Percentiles rank a stretch among this genome's conserved stretches.
Conservation (phyloP, 2,888 invertebrate genomes). For the Torymus aiolomorphi region DNA sequence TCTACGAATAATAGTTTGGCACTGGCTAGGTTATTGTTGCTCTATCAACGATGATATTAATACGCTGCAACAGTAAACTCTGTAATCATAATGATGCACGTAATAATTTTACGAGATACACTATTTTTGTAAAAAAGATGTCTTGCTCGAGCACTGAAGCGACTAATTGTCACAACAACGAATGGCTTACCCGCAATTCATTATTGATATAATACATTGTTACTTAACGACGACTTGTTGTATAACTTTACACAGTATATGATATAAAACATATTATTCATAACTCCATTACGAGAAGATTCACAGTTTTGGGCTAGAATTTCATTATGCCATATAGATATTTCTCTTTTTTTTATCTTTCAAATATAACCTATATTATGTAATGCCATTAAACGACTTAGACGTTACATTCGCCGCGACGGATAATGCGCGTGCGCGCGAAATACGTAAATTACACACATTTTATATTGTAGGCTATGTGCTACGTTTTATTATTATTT, state of each 20-base stretch:
- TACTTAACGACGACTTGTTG: slow-evolving; percentile 4
- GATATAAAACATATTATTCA: slow-evolving; percentile 43
- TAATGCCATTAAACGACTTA: neutral
- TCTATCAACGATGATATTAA: neutral
- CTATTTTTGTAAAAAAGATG: slow-evolving; percentile 14
- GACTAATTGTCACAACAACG: slow-evolving; percentile 4
- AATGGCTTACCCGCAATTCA: neutral
- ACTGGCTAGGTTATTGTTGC: too few species aligned
- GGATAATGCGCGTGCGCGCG: too few species aligned
- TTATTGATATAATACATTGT: slow-evolving; percentile 36
- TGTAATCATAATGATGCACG: neutral
- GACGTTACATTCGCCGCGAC: neutral
- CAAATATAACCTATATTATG: slow-evolving; percentile 16
- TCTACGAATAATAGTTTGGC: too few species aligned
- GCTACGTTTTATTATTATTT: neutral
- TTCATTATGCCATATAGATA: slow-evolving; percentile 22
- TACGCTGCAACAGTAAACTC: neutral
- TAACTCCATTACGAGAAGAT: slow-evolving; percentile 24
- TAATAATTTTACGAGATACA: slow-evolving; percentile 7
- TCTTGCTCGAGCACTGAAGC: neutral
- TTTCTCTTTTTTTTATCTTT: neutral
- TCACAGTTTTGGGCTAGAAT: slow-evolving; percentile 20
- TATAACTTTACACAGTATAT: slow-evolving; percentile 33
- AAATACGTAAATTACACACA: slow-evolving; percentile 23
- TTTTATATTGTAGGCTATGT: slow-evolving; percentile 38